Conservation (phyloP, 2,888 invertebrate genomes). For the Nebria brevicollis region DNA sequence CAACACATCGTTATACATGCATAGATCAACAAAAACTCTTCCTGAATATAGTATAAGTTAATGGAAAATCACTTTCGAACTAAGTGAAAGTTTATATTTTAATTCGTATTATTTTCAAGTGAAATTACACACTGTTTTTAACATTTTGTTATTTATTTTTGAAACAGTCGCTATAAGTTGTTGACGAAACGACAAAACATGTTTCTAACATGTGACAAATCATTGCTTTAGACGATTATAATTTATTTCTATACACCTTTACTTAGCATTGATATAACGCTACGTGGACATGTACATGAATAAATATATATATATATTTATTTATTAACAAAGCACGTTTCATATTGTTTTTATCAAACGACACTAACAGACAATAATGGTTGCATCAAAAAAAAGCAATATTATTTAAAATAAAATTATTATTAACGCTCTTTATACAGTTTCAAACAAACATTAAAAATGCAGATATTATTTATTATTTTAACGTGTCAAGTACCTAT, state of each 20-base stretch:
- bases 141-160: not conserved
- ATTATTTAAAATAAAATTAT: not conserved
- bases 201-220: not conserved
- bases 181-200: not conserved
- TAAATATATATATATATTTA: not conserved
- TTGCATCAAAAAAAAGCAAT: not conserved
- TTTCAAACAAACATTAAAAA: no score
- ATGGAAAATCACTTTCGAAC: slow-evolving; percentile 1
- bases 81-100: not conserved
- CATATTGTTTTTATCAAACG: not conserved
- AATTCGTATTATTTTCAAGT: not conserved
- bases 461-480: no score
- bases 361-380: not conserved
- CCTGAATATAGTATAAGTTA: not conserved
- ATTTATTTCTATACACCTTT: not conserved
- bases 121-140: not conserved
- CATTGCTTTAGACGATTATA: not conserved
- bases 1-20: not conserved
- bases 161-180: not conserved
- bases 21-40: not conserved
- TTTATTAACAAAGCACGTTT: not conserved
- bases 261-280: not conserved
- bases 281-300: not conserved
- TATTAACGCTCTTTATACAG: not conserved
- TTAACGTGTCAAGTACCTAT: no score